Evolutionary conservation across 2,113 vertebrate species (phyloP), one percentile per base, ranked within the genome.

Genomic region (Neogale vison): DNA sequence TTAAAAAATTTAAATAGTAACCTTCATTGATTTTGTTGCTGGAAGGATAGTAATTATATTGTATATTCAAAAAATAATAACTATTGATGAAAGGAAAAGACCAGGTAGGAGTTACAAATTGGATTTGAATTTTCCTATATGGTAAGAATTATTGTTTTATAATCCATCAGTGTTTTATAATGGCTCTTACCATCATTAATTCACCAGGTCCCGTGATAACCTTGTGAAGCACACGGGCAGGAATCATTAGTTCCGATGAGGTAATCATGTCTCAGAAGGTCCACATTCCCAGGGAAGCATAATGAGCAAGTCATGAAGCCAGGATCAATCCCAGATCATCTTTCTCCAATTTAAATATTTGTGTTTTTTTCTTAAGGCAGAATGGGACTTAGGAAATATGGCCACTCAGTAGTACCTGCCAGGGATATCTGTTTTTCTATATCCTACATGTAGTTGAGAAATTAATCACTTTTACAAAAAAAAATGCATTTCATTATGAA

Each of bases 401-500:
- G 26, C 45, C 20, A 6, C 29, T 82, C 4, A 21, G 74, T 69
- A 82, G 82, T 47, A 93, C 79, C 61, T 96, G 39, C 74, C 94
- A 95, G 45, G 24, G 50, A 82, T 96, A 88, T 93, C 74, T 96
- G 39, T 85, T 93, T 97, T 90, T 88, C 71, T 24, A 65, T 76
- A 83, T 79, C 31, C 57, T 86, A 77, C 7, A 82, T 57, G 14
- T 52, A 89, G 65, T 61, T 86, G 81, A 89, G 77, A 97, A 95
- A 88, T 85, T 71, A 88, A 94, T 81, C 85, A 59, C 65, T 90
- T 92, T 95, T 76, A 77, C 50, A 94, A 90, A 69, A 91, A 72
- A 97, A 97, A 88, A 57, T 96, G n/a, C 26, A 90, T 69, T 93
- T 55, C 55, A 71, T 71, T 84, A 88, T 20, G 36, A 92, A 95